Conservation (phyloP, 2,888 invertebrate species). For the Habroteleia sp. region DNA sequence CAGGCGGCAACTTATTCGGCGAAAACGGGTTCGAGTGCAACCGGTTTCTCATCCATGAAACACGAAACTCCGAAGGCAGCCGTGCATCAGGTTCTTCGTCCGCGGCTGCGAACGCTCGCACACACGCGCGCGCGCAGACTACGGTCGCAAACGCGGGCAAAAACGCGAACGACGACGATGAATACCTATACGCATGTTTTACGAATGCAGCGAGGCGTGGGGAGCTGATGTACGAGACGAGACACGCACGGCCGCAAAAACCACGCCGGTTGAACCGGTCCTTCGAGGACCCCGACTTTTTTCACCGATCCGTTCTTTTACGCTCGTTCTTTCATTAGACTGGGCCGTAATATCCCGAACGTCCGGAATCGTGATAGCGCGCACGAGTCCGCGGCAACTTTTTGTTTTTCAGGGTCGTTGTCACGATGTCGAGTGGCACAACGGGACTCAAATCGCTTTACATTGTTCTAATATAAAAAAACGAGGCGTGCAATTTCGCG, state of each 20-base stretch:
- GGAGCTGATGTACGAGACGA: conserved; percentile 36
- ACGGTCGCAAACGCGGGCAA: too few relatives aligned
- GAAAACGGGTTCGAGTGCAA: conserved; percentile 64
- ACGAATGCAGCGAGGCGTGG: conserved; percentile 43
- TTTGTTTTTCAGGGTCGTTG: conserved; percentile 42
- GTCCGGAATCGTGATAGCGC: conserved; percentile 39
- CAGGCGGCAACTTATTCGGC: conserved; percentile 61
- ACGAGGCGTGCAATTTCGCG: not conserved
- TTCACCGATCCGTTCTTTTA: conserved; percentile 16
- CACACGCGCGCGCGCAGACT: not conserved
- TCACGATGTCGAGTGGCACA: conserved; percentile 9
- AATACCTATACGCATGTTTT: conserved; percentile 51
- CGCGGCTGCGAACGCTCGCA: conserved; percentile 31
- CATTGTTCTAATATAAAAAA: not conserved
- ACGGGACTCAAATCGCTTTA: conserved; percentile 16
- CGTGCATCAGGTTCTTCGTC: conserved; percentile 62
- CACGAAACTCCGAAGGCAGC: conserved; percentile 57
- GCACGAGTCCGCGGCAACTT: conserved; percentile 20
- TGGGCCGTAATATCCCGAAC: conserved; percentile 41
- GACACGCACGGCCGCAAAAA: conserved; percentile 48
- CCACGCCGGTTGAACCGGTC: conserved; percentile 46
- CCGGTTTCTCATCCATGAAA: conserved; percentile 65
- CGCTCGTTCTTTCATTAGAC: conserved; percentile 48
- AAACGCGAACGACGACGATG: conserved; percentile 22
- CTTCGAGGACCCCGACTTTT: conserved; percentile 23